A percentile compares a stretch with the other conserved stretches of the same genome.
Evolutionary conservation across 2,888 invertebrate species (phyloP).

Genomic region (Xylota segnis): DNA sequence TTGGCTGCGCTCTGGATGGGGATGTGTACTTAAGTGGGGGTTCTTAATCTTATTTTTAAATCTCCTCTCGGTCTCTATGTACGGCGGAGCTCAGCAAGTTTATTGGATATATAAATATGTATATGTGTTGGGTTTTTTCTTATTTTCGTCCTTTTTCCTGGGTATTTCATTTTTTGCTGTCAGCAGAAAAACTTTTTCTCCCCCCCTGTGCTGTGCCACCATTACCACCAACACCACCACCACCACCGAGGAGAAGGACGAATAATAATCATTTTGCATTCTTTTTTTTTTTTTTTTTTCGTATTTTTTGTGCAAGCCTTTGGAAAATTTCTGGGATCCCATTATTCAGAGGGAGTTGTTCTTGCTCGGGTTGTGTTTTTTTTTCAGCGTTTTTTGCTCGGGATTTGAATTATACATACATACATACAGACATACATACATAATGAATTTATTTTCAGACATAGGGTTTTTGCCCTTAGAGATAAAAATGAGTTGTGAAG

Average conservation of each 20-base stretch:
- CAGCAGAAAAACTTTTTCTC: constrained; percentile 54
- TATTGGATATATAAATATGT: constrained; percentile 45
- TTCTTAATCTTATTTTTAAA: constrained; percentile 70
- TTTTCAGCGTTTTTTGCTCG: constrained; percentile 13
- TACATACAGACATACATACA: constrained; percentile 47
- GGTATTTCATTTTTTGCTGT: constrained; percentile 57
- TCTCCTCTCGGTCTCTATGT: constrained; percentile 31
- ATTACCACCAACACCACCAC: not conserved
- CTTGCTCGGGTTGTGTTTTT: not conserved
- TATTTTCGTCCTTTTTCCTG: constrained; percentile 5
- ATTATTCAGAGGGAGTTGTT: constrained; percentile 43
- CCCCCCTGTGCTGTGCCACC: no score
- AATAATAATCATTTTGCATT: constrained; percentile 54
- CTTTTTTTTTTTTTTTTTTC: constrained; percentile 17
- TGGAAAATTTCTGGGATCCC: constrained; percentile 52
- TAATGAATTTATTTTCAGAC: constrained; percentile 68
- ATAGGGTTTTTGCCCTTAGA: constrained; percentile 51
- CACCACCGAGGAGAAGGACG: constrained; percentile 24
- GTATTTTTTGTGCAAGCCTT: constrained; percentile 34
- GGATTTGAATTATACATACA: constrained; percentile 58
- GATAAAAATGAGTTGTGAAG: constrained; percentile 53
- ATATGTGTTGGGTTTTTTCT: not conserved
- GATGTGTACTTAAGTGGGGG: constrained; percentile 53
- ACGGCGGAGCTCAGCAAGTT: constrained; percentile 24
- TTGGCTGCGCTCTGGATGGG: constrained; percentile 24